A percentile compares a stretch with the other conserved stretches of the same genome.
Evolutionary conservation across 2,888 invertebrate species (phyloP).

Genomic region (Linnaemya vulpina): DNA sequence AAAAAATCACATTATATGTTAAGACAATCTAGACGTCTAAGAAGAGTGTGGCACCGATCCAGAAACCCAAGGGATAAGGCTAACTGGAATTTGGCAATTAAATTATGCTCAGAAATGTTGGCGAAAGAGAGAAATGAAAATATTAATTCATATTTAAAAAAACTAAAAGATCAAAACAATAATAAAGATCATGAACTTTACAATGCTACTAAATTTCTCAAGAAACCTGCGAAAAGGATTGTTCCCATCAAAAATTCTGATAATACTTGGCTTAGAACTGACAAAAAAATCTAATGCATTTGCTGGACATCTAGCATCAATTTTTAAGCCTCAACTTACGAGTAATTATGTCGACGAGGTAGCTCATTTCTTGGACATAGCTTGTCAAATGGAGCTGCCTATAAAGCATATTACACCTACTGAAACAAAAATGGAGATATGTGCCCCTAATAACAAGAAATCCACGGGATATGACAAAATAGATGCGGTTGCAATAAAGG

Average conservation of each 20-base stretch:
- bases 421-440: constrained; percentile 30
- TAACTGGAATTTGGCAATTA: constrained; percentile 18
- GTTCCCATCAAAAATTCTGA: constrained; percentile 22
- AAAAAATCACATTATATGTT: too few species aligned
- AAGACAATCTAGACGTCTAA: constrained; percentile 17
- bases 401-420: constrained; percentile 20
- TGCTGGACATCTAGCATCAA: constrained; percentile 2
- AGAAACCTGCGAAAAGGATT: constrained; percentile 39
- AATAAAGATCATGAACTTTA: constrained; percentile 29
- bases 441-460: constrained; percentile 12
- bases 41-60: constrained; percentile 31
- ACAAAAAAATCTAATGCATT: constrained; percentile 7
- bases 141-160: constrained; percentile 7
- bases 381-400: constrained; percentile 6
- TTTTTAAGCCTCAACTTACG: constrained; percentile 16
- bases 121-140: constrained; percentile 19
- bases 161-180: constrained; percentile 11
- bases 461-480: constrained; percentile 19
- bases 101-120: neutral
- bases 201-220: constrained; percentile 18
- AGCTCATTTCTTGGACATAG: too few species aligned
- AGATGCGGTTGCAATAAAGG: constrained; percentile 19
- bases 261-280: neutral
- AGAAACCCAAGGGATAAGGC: constrained; percentile 15
- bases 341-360: constrained; percentile 7